Evolutionary conservation across 2,797 vertebrate genomes (phyloP).

Genomic region (Sparus aurata): DNA sequence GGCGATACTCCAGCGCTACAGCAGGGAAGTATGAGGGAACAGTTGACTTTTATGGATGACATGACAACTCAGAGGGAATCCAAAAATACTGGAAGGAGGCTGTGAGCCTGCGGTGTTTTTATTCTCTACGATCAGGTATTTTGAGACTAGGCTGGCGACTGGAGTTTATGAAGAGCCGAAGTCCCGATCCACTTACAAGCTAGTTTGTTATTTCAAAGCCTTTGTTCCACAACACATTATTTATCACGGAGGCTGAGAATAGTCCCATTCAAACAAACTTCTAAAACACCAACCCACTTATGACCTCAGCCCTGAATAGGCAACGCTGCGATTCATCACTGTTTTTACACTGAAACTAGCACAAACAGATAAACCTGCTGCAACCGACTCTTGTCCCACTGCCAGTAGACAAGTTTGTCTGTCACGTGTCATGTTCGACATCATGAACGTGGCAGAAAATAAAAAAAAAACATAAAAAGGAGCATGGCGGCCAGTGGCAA

Average conservation of each 20-base stretch:
- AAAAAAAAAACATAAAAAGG: too few relatives aligned
- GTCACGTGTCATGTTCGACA: too few relatives aligned
- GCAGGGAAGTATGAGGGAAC: slow-evolving; percentile 27
- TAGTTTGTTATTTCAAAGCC: neutral
- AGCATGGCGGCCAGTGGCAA: too few relatives aligned
- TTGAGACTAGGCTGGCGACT: slow-evolving; percentile 10
- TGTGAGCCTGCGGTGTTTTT: slow-evolving; percentile 21
- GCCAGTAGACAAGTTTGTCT: too few relatives aligned
- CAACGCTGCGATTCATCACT: too few relatives aligned
- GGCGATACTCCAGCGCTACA: slow-evolving; percentile 56
- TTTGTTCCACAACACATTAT: neutral
- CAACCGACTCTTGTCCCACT: too few relatives aligned
- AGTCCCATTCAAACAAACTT: neutral
- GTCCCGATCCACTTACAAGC: slow-evolving; percentile 15
- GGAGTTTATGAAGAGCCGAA: slow-evolving; percentile 18
- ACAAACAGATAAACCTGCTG: too few relatives aligned
- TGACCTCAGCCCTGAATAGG: neutral
- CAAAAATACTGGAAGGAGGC: slow-evolving; percentile 32
- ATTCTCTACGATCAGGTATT: neutral
- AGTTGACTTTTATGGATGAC: slow-evolving; percentile 34
- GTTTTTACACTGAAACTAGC: too few relatives aligned
- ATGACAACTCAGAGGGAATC: slow-evolving; percentile 37
- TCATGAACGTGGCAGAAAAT: too few relatives aligned
- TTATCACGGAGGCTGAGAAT: neutral
- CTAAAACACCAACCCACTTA: neutral